A percentile compares a stretch with the other conserved stretches of the same genome.
Conservation (phyloP, 1,140 invertebrate genomes). For the Caenorhabditis remanei region DNA sequence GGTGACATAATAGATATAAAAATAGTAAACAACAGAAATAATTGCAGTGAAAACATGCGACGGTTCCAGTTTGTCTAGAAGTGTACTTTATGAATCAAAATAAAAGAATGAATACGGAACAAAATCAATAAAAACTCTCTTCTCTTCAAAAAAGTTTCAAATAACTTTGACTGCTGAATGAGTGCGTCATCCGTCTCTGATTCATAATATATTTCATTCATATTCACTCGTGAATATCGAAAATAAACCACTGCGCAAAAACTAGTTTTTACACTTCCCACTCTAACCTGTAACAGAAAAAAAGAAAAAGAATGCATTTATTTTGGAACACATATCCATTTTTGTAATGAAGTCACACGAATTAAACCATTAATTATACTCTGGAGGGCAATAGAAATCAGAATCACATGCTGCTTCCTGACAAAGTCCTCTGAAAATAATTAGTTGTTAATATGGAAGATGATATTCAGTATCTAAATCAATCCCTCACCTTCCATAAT, state of each 20-base stretch:
- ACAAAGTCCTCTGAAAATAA: slow-evolving; percentile 13
- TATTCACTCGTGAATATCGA: slow-evolving; percentile 54
- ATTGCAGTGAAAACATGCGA: background rate
- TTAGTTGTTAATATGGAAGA: background rate
- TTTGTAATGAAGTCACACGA: background rate
- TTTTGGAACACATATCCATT: background rate
- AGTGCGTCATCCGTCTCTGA: background rate
- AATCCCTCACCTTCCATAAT: background rate
- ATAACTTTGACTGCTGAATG: slow-evolving; percentile 10
- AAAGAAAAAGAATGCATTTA: too few relatives aligned
- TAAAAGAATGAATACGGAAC: background rate
- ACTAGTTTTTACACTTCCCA: slow-evolving; percentile 25
- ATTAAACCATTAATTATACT: background rate
- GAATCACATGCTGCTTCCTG: slow-evolving; percentile 39
- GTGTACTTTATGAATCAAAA: background rate
- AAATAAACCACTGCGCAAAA: background rate
- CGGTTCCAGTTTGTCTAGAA: background rate
- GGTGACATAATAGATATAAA: too few relatives aligned
- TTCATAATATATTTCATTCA: slow-evolving; percentile 13
- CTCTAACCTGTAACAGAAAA: background rate
- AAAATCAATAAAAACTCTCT: background rate
- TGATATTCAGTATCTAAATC: background rate
- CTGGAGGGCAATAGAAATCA: slow-evolving; percentile 34
- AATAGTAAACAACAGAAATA: background rate
- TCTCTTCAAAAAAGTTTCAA: slow-evolving; percentile 26